A percentile compares a stretch with the other conserved stretches of the same genome.
Conservation (phyloP, 2,888 invertebrate species). For the Hyles lineata region DNA sequence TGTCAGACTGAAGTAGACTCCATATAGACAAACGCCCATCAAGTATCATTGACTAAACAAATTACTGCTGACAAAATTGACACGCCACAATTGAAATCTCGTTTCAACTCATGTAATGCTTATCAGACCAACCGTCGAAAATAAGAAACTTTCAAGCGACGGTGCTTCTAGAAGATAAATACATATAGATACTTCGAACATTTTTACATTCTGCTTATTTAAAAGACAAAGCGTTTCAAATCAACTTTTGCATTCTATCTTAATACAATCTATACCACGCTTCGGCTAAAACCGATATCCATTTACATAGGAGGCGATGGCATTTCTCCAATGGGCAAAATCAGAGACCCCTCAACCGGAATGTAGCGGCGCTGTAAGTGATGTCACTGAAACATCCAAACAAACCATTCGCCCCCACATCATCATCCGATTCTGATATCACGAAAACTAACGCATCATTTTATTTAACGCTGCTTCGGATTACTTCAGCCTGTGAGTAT, state of each 20-base stretch:
- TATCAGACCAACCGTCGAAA: not conserved
- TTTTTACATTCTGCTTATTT: constrained; percentile 11
- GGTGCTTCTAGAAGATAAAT: constrained; percentile 9
- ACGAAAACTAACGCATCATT: constrained; percentile 80
- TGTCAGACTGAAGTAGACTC: not conserved
- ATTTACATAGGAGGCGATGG: constrained; percentile 81
- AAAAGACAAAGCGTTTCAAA: constrained; percentile 1
- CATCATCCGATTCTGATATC: constrained; percentile 63
- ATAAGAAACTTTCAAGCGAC: not conserved
- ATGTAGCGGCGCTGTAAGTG: constrained; percentile 81
- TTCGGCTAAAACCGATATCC: constrained; percentile 70
- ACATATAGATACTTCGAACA: constrained; percentile 10
- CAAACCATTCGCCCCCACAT: constrained; percentile 62
- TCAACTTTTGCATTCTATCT: not conserved
- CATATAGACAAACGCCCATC: not conserved
- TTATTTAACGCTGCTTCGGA: constrained; percentile 82
- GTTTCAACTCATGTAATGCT: not conserved
- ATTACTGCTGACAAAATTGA: not conserved
- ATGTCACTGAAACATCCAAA: constrained; percentile 64
- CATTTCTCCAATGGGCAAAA: constrained; percentile 77
- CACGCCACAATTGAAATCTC: not conserved
- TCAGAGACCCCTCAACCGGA: constrained; percentile 75
- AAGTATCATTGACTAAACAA: not conserved
- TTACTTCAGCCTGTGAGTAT: constrained; percentile 82
- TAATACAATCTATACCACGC: constrained; percentile 50